These are phyloP conservation scores for Cyaniris semiargus DNA, from an alignment of 2,888 invertebrate species.

Conservation along the genomic window DNA sequence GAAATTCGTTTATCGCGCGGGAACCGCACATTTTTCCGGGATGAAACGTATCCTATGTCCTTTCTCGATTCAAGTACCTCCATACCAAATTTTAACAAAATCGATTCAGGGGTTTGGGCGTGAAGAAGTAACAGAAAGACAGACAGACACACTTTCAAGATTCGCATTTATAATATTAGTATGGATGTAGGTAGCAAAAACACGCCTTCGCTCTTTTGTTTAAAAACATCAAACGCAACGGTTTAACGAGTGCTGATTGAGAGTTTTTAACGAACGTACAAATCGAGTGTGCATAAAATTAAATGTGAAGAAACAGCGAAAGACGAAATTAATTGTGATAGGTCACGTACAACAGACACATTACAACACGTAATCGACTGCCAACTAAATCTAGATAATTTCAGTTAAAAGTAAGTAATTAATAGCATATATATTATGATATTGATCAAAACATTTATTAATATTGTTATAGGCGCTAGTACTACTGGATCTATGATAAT, in stretches of 20 bases:
- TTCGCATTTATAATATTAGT: neutral
- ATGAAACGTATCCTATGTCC: no score
- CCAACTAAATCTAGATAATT: neutral
- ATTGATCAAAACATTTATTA: neutral
- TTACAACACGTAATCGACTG: constrained; percentile 23
- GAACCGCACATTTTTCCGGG: no score
- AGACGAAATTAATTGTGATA: constrained; percentile 26
- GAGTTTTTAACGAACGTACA: constrained; percentile 17
- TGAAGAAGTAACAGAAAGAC: neutral
- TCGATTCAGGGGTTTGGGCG: no score
- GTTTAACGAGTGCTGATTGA: neutral
- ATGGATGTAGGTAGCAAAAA: neutral
- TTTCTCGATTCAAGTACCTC: no score
- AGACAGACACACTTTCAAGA: neutral
- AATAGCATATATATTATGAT: neutral
- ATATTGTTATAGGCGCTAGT: no score
- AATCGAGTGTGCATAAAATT: constrained; percentile 16
- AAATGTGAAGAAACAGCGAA: constrained; percentile 19
- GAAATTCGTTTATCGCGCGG: no score
- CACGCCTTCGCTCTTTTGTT: neutral
- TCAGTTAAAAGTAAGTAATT: neutral
- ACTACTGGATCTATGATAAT: no score
- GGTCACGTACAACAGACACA: constrained; percentile 1
- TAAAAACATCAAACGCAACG: constrained; percentile 7
- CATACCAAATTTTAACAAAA: no score